A percentile compares a stretch with the other conserved stretches of the same genome.
Evolutionary conservation across 2,888 invertebrate genomes (phyloP).

Genomic region (Agrotis clavis): DNA sequence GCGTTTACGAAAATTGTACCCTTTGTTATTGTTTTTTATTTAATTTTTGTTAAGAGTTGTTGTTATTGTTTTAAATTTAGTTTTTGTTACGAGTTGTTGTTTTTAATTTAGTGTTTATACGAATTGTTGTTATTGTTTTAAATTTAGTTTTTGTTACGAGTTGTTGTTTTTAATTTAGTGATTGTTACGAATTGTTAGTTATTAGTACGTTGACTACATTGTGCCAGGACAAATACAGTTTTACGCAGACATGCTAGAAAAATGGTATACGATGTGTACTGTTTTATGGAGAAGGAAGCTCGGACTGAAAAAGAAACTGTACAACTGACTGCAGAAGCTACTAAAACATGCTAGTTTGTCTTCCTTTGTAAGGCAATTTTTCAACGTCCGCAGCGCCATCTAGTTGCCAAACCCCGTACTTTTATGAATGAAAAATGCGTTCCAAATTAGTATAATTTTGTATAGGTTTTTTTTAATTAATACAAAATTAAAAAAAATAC

Average conservation of each 20-base stretch:
- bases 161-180: too few relatives aligned
- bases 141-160: too few relatives aligned
- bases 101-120: not conserved
- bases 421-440: too few relatives aligned
- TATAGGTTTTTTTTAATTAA: too few relatives aligned
- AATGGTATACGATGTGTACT: constrained; percentile 3
- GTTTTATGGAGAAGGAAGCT: constrained; percentile 5
- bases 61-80: not conserved
- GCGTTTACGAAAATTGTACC: constrained; percentile 5
- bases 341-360: too few relatives aligned
- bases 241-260: constrained; percentile 3
- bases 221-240: constrained; percentile 1
- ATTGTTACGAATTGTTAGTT: too few relatives aligned
- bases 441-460: too few relatives aligned
- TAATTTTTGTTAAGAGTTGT: not conserved
- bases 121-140: not conserved
- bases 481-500: too few relatives aligned
- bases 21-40: not conserved
- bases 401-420: too few relatives aligned
- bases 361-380: too few relatives aligned
- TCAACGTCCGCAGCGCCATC: too few relatives aligned
- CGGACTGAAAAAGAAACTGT: constrained; percentile 2
- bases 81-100: not conserved
- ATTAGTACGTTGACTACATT: not conserved
- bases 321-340: constrained; percentile 2